A percentile compares a stretch with the other conserved stretches of the same genome.
Evolutionary conservation across 2,888 invertebrate species (phyloP).

Genomic region (Melieria picta): DNA sequence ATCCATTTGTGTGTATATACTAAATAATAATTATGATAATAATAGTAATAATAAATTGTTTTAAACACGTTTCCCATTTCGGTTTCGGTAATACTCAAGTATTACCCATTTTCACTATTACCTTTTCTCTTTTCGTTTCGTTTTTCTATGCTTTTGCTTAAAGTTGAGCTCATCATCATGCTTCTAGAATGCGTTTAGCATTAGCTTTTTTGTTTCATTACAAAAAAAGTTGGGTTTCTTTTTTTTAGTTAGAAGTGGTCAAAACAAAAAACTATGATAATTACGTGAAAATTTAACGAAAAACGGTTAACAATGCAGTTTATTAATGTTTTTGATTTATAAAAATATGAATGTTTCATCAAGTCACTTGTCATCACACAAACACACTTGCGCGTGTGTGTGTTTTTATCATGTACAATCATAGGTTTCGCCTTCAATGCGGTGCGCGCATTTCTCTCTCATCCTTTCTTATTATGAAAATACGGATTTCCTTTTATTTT

Average conservation of each 20-base stretch:
- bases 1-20: conserved; percentile 50
- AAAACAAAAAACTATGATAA: not conserved
- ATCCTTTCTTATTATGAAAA: no score
- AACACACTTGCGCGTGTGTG: no score
- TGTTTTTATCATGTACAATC: no score
- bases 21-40: conserved; percentile 48
- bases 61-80: conserved; percentile 1
- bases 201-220: not conserved
- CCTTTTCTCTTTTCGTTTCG: not conserved
- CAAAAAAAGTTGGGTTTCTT: not conserved
- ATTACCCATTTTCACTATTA: conserved; percentile 3
- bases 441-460: no score
- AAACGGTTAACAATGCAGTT: no score
- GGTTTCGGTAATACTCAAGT: not conserved
- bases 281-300: not conserved
- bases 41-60: conserved; percentile 23
- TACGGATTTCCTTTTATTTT: no score
- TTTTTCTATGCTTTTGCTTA: no score
- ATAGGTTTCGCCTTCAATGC: no score
- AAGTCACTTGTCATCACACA: no score
- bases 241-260: not conserved
- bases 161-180: not conserved
- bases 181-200: not conserved
- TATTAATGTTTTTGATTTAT: no score
- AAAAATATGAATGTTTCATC: no score